These are phyloP conservation scores for Drosophila setosimentum DNA, from an alignment of 2,888 invertebrate species.

Conservation along the genomic window DNA sequence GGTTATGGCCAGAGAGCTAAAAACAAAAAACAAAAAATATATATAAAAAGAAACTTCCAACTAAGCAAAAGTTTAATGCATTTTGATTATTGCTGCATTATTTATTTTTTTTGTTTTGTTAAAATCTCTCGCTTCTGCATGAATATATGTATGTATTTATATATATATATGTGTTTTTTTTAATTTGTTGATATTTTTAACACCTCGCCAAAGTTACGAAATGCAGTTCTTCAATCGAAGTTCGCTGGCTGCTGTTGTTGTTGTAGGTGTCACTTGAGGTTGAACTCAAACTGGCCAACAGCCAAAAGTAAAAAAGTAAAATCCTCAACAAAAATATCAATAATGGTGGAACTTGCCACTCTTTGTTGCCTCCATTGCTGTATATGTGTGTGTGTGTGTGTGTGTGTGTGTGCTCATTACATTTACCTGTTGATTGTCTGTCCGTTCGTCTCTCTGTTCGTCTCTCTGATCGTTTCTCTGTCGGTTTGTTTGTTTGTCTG, in stretches of 20 bases:
- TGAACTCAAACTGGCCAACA: constrained; percentile 37
- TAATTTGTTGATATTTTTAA: constrained; percentile 6
- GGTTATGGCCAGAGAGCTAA: constrained; percentile 23
- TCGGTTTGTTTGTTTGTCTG: constrained; percentile 10
- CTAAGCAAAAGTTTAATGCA: constrained; percentile 77
- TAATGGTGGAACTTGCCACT: constrained; percentile 62
- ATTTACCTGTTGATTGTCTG: constrained; percentile 54
- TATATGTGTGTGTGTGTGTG: neutral
- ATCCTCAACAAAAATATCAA: constrained; percentile 74
- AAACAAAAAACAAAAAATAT: constrained; percentile 14
- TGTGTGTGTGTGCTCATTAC: constrained; percentile 68
- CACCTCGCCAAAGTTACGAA: constrained; percentile 37
- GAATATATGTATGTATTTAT: neutral
- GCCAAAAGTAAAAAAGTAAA: constrained; percentile 12
- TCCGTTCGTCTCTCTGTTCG: constrained; percentile 1
- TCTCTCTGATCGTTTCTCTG: constrained; percentile 8
- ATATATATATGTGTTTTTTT: constrained; percentile 41
- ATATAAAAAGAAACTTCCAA: constrained; percentile 20
- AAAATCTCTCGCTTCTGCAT: constrained; percentile 19
- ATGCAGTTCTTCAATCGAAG: constrained; percentile 58
- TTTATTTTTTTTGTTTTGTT: constrained; percentile 53
- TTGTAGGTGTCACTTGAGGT: constrained; percentile 69
- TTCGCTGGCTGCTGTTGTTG: constrained; percentile 10
- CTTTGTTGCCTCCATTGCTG: neutral
- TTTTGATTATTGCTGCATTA: constrained; percentile 61